phyloP scores from a whole-genome alignment of 2,797 vertebrate genomes.

The Orientallactaga sibirica region DNA sequence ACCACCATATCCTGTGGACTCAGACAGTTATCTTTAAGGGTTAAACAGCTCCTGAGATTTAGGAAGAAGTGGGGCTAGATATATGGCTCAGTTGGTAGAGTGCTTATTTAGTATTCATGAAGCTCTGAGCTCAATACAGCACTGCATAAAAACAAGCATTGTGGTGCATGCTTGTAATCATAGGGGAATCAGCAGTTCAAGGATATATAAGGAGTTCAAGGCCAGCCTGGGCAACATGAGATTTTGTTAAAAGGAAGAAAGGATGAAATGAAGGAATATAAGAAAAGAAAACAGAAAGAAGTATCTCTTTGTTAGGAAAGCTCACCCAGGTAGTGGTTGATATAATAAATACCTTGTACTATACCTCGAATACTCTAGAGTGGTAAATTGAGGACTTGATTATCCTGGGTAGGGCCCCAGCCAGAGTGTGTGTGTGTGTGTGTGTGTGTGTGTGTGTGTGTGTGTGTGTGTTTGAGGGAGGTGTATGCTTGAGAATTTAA shows the following conservation, averaged over 20 bases:
- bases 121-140: not conserved
- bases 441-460: no score
- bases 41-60: not conserved
- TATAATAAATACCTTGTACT: not conserved
- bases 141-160: no score
- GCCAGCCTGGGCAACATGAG: not conserved
- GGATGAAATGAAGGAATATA: not conserved
- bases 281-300: not conserved
- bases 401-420: not conserved
- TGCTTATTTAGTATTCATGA: no score
- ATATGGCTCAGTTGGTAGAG: not conserved
- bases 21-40: not conserved
- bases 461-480: not conserved
- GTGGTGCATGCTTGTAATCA: not conserved
- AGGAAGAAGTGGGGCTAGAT: not conserved
- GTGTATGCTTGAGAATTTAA: not conserved
- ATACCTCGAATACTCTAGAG: not conserved
- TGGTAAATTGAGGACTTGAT: not conserved
- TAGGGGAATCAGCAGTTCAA: not conserved
- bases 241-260: not conserved
- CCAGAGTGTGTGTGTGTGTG: not conserved
- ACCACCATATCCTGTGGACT: fast-evolving
- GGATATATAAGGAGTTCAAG: not conserved
- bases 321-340: not conserved
- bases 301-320: not conserved